Evolutionary conservation across 2,113 vertebrate genomes (phyloP), one percentile per base, ranked within the genome.

Genomic region (Apteryx owenii): DNA sequence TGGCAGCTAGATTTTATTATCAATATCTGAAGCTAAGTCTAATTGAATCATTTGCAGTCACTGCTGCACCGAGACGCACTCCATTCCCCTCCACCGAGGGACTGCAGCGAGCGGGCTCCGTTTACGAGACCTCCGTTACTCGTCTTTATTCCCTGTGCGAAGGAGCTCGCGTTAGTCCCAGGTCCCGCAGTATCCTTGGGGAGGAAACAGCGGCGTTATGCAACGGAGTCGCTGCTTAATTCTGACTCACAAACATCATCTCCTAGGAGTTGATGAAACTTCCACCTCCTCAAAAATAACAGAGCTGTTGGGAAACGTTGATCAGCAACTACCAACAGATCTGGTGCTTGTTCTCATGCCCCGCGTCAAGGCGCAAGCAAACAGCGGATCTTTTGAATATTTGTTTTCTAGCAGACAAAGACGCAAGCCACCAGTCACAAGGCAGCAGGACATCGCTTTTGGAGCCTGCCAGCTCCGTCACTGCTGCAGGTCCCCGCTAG

Each of bases 341-440:
- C 28, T 23, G n/a, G 50, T 20, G 23, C 17, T 31, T n/a, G n/a
- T 12, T 50, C 50, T 38, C 50, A 29, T 18, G 44, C 23, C 44
- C 44, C 9, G 31, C 13, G 31, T 70, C 44, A 70, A 7, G 33
- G 68, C 44, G 38, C 31, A 58, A 25, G 50, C 25, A 23, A 62
- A 31, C 0, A 0, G 7, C 25, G 23, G 46, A 4, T 7, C 23
- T 10, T 51, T 13, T 21, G 33, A 36, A 29, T 1, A 26, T 12
- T 22, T 2, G 0, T 26, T 64, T n/a, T 44, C 73, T 11, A 46
- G n/a, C 50, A 46, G 79, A 71, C 42, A 58, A 29, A 23, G 64
- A 46, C 42, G 2, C 42, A 20, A 42, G 42, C 40, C 65, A 29
- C 38, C 42, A 33, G 42, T 4, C 62, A 2, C 51, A 9, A 36